These are phyloP conservation scores for Todiramphus saurophagus DNA, from an alignment of 2,113 vertebrate genomes.

Conservation along the genomic window DNA sequence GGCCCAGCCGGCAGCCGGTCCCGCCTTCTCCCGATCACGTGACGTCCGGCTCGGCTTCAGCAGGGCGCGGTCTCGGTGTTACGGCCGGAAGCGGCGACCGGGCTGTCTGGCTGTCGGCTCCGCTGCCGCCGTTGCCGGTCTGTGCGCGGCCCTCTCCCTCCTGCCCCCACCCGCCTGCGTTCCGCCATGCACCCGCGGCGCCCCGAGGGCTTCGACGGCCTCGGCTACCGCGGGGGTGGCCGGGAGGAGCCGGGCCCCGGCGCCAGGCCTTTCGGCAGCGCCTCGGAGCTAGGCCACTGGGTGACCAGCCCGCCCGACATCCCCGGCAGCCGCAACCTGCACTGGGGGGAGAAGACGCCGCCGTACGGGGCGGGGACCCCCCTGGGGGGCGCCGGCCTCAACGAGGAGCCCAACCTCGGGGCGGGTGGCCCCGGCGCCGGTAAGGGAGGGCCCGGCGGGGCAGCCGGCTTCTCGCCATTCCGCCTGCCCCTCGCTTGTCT, in stretches of 20 bases:
- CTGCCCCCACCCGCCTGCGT: no score
- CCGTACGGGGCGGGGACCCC: conserved; percentile 74
- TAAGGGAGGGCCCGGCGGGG: conserved; percentile 10
- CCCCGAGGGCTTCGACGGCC: conserved; percentile 91
- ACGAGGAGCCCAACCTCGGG: conserved; percentile 62
- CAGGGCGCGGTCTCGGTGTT: neutral
- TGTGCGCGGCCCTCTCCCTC: no score
- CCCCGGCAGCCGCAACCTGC: conserved; percentile 92
- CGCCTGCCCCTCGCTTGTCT: no score
- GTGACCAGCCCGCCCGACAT: conserved; percentile 93
- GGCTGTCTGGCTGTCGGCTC: fast-evolving
- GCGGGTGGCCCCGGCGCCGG: conserved; percentile 59
- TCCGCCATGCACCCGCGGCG: conserved; percentile 85
- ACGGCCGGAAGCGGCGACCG: neutral
- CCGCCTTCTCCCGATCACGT: neutral
- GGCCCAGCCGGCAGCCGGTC: fast-evolving
- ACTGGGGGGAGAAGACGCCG: conserved; percentile 86
- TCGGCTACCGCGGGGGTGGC: conserved; percentile 83
- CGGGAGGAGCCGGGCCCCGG: conserved; percentile 79
- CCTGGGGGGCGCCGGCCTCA: conserved; percentile 50
- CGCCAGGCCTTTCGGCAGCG: conserved; percentile 76
- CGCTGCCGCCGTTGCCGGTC: fast-evolving
- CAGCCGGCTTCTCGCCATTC: neutral
- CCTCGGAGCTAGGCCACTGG: conserved; percentile 83
- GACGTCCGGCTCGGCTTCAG: fast-evolving